A percentile compares a stretch with the other conserved stretches of the same genome.
Conservation (phyloP, 2,797 vertebrate species). For the Danio albolineatus region DNA sequence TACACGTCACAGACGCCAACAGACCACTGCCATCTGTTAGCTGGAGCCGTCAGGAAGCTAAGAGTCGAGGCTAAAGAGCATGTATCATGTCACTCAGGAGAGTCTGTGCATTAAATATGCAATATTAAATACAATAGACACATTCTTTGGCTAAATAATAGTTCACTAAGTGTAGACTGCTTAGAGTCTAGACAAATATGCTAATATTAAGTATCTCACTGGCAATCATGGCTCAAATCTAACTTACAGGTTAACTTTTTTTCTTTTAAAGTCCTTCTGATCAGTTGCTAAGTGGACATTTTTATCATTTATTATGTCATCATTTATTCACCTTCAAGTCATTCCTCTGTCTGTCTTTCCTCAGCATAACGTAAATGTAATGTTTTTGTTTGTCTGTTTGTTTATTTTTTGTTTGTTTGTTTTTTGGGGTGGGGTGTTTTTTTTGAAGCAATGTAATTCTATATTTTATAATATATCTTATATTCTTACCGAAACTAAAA, state of each 20-base stretch:
- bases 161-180: neutral
- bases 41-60: conserved; percentile 38
- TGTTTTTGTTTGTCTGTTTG: too few species aligned
- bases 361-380: too few species aligned
- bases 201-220: too few species aligned
- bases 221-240: neutral
- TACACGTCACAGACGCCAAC: conserved; percentile 44
- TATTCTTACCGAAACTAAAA: too few species aligned
- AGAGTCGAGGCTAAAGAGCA: conserved; percentile 28
- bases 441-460: too few species aligned
- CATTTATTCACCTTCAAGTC: neutral
- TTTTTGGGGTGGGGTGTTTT: too few species aligned
- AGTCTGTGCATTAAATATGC: neutral
- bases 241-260: neutral
- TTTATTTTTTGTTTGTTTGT: too few species aligned
- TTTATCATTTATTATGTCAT: neutral
- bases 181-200: neutral
- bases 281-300: neutral
- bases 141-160: neutral
- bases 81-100: conserved; percentile 11
- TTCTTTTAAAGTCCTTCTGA: too few species aligned
- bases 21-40: conserved; percentile 48
- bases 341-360: too few species aligned
- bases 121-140: neutral
- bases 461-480: too few species aligned